A percentile compares a stretch with the other conserved stretches of the same genome.
Conservation (phyloP, 2,888 invertebrate species). For the Tenthredo amoena region DNA sequence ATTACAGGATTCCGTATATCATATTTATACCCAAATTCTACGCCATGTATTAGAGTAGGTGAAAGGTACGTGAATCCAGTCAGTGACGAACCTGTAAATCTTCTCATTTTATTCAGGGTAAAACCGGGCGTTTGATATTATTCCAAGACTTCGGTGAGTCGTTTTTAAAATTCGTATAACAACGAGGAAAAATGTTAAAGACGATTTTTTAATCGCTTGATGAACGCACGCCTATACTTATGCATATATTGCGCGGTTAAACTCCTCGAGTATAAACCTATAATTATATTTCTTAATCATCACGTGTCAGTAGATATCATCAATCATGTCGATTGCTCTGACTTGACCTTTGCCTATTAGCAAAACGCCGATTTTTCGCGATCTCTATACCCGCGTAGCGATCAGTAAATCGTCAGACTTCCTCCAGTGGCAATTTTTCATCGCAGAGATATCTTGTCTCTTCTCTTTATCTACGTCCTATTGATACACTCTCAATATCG, state of each 20-base stretch:
- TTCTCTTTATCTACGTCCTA: background rate
- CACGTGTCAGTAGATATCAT: background rate
- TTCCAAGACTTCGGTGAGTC: background rate
- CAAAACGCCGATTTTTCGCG: background rate
- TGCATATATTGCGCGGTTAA: background rate
- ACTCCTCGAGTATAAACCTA: background rate
- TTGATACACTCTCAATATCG: background rate
- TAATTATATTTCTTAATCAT: slow-evolving; percentile 24
- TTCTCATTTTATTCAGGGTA: background rate
- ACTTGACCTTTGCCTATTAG: background rate
- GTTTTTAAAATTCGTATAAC: background rate
- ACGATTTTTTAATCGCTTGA: background rate
- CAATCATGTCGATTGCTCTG: slow-evolving; percentile 33
- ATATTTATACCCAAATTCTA: too few relatives aligned
- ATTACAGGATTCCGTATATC: background rate
- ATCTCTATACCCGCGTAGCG: background rate
- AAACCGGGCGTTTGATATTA: background rate
- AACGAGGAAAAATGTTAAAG: background rate
- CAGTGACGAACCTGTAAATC: background rate
- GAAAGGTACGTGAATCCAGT: background rate
- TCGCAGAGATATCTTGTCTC: background rate
- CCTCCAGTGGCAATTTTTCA: background rate
- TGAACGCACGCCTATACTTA: background rate
- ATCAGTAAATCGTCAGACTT: background rate
- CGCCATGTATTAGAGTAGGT: too few relatives aligned